phyloP scores from a whole-genome alignment of 2,797 vertebrate species.

The Notolepis coatsorum region DNA sequence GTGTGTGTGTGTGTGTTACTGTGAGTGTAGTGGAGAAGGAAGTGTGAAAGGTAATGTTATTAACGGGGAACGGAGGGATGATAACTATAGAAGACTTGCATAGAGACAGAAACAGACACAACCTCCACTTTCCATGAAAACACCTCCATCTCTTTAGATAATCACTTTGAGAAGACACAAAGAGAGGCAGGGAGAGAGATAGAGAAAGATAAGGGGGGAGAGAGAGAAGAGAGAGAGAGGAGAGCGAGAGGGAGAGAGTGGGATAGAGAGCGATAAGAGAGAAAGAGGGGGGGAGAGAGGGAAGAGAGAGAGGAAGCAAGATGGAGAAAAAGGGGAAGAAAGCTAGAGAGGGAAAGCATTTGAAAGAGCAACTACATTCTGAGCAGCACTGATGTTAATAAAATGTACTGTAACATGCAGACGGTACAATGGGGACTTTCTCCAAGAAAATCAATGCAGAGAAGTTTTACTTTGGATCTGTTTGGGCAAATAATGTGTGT shows the following conservation, averaged over 20 bases:
- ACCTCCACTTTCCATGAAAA: slow-evolving; percentile 38
- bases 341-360: slow-evolving; percentile 36
- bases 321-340: too few relatives aligned
- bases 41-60: slow-evolving; percentile 44
- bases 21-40: slow-evolving; percentile 27
- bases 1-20: neutral
- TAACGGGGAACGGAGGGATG: slow-evolving; percentile 7
- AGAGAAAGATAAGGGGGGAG: too few relatives aligned
- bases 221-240: neutral
- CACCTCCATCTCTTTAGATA: slow-evolving; percentile 58
- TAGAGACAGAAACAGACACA: slow-evolving; percentile 37
- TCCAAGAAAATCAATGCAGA: slow-evolving; percentile 50
- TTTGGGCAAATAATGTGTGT: slow-evolving; percentile 21
- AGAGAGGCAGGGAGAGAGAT: slow-evolving; percentile 2
- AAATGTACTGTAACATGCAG: slow-evolving; percentile 59
- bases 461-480: slow-evolving; percentile 51
- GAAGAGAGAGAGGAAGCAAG: too few relatives aligned
- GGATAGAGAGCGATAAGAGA: neutral
- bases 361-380: slow-evolving; percentile 65
- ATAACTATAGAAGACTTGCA: slow-evolving; percentile 33
- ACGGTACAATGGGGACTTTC: slow-evolving; percentile 54
- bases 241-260: neutral
- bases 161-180: slow-evolving; percentile 66
- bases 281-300: neutral
- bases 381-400: slow-evolving; percentile 66